Base-by-base conservation (phyloP, 2,888 invertebrate species). In the Cephus pulcher region DNA sequence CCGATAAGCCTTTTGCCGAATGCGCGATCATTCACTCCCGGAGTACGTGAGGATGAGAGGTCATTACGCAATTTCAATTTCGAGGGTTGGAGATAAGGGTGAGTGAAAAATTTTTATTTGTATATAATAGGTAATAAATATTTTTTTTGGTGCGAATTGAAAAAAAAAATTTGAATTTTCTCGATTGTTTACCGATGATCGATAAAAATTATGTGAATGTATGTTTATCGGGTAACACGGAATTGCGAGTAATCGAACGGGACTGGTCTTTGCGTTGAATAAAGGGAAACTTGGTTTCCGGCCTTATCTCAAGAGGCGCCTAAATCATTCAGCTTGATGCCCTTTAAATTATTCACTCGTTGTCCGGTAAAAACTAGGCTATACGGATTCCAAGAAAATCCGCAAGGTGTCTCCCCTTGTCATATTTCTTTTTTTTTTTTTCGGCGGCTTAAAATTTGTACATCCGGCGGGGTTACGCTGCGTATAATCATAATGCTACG, bases 261-360 rank as follows among this genome's bases (percentile, higher is more conserved):
- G 40, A 40, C 40, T 23, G 40, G 40, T 40, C 6, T 23, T 23
- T 9, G 6, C 40, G 23, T 23, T 15, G 15, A 56, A 56, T 23
- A 56, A 23, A 1, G 15, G 1, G 15, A 56, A 23, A 0, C 1
- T 23, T 56, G 0, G 6, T 23, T 56, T 23, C 1, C 6, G 56
- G 1, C 9, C 6, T 23, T 15, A 15, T 23, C 56, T 2, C 23
- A 9, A 9, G 56, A 23, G 9, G 9, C 23, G 6, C 9, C 56
- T 23, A 86, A 90, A 90, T 90, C 88, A 89, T 90, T 90, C 86
- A 88, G 85, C 83, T 85, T 85, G 84, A 87, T 87, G 87, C 87
- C 84, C 87, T 88, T 88, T 35, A 12, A 35, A 35, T 35, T 35
- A 35, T 35, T 35, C 35, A 3, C 88, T 87, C 88, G 89, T 90